Conservation (phyloP, 64 coral and sea anemone species). For the Pocillopora damicornis region DNA sequence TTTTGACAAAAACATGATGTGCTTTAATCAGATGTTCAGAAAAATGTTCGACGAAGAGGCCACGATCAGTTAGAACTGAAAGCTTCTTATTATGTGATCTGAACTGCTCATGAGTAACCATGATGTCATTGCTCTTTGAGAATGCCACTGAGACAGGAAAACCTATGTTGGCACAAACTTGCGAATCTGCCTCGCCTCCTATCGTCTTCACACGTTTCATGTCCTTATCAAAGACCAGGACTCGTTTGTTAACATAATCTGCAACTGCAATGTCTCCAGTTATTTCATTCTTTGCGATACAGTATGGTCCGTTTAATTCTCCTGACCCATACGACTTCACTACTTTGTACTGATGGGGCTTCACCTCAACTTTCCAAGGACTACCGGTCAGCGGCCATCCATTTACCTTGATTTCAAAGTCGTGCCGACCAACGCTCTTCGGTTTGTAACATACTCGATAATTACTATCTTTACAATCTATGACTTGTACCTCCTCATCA, state of each 20-base stretch:
- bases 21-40: background rate
- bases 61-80: background rate
- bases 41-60: background rate
- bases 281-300: constrained; percentile 22
- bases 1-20: constrained; percentile 15
- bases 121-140: constrained; percentile 1
- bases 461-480: background rate
- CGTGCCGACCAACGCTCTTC: background rate
- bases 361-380: background rate
- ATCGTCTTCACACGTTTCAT: background rate
- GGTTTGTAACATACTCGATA: background rate
- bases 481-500: background rate
- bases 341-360: constrained; percentile 12
- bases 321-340: background rate
- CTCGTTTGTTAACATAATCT: constrained; percentile 1
- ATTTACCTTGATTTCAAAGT: background rate
- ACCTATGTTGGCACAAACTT: background rate
- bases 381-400: background rate
- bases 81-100: background rate
- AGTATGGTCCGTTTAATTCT: background rate
- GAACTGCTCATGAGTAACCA: background rate
- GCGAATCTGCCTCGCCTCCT: background rate
- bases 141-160: constrained; percentile 27
- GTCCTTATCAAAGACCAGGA: constrained; percentile 15
- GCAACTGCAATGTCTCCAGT: constrained; percentile 29